phyloP scores from a whole-genome alignment of 2,888 invertebrate genomes.

The Orthonevra nobilis region DNA sequence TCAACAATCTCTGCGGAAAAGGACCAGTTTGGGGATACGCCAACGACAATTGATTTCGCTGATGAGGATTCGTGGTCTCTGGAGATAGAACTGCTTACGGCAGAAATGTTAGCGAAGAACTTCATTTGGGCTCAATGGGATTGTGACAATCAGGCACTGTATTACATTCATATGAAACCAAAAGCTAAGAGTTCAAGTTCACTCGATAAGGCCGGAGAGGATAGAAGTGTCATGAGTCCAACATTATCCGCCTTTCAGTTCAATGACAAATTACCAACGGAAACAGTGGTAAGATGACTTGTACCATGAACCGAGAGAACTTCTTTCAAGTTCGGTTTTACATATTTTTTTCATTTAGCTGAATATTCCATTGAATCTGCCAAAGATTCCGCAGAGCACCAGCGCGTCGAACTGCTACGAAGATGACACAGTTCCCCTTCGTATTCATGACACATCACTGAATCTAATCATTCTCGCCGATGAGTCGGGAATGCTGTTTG shows the following conservation, averaged over 20 bases:
- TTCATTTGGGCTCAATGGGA: conserved; percentile 96
- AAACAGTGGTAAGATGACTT: conserved; percentile 87
- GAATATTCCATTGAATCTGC: conserved; percentile 91
- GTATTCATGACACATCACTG: conserved; percentile 90
- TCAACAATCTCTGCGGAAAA: conserved; percentile 78
- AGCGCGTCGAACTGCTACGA: conserved; percentile 85
- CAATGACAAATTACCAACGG: conserved; percentile 91
- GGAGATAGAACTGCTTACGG: conserved; percentile 81
- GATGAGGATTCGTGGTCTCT: conserved; percentile 81
- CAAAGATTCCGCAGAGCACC: conserved; percentile 83
- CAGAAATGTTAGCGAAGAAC: conserved; percentile 84
- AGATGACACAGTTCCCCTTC: conserved; percentile 89
- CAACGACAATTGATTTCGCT: conserved; percentile 71
- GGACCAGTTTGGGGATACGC: conserved; percentile 65
- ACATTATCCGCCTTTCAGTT: conserved; percentile 92
- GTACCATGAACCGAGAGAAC: too few species aligned
- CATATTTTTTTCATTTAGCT: conserved; percentile 82
- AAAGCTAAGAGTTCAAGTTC: conserved; percentile 84
- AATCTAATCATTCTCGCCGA: conserved; percentile 90
- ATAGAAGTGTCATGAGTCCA: conserved; percentile 84
- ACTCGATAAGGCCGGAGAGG: conserved; percentile 84
- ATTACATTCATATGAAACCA: conserved; percentile 90
- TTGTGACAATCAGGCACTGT: conserved; percentile 85
- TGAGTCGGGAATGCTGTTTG: conserved; percentile 86
- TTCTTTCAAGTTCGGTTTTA: too few species aligned